phyloP scores from a whole-genome alignment of 2,113 vertebrate genomes.

The Xyliphius kryptos region DNA sequence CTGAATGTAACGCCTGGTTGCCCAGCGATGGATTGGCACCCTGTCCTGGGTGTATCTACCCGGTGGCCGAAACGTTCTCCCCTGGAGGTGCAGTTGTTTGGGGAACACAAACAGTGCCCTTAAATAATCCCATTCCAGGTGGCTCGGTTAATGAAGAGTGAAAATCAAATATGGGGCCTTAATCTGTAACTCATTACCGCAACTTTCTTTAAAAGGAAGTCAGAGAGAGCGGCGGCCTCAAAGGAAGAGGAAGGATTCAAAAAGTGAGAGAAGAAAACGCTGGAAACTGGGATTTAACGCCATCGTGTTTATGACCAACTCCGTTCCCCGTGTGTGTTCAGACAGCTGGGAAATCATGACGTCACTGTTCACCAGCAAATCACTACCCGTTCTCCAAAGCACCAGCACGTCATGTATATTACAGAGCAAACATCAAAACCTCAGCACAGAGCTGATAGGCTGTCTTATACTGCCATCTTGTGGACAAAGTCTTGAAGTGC shows the following conservation, averaged over 20 bases:
- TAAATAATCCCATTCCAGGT: conserved; percentile 78
- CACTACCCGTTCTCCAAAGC: conserved; percentile 20
- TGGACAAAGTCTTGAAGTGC: conserved; percentile 35
- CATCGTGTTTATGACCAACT: conserved; percentile 38
- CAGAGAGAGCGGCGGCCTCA: conserved; percentile 57
- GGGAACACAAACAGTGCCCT: conserved; percentile 65
- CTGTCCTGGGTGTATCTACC: too few species aligned
- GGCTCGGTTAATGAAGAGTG: conserved; percentile 78
- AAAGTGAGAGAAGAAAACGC: background rate
- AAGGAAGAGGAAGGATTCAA: conserved; percentile 46
- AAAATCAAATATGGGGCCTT: conserved; percentile 73
- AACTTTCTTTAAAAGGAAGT: conserved; percentile 69
- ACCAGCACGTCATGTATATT: conserved; percentile 23
- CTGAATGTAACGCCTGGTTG: too few species aligned
- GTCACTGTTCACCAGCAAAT: conserved; percentile 17
- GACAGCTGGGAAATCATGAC: conserved; percentile 32
- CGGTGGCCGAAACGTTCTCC: too few species aligned
- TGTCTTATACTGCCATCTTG: conserved; percentile 55
- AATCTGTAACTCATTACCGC: conserved; percentile 71
- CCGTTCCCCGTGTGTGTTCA: conserved; percentile 34
- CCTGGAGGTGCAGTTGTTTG: conserved; percentile 70
- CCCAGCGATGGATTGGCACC: too few species aligned
- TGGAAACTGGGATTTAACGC: conserved; percentile 39
- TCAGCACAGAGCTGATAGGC: background rate
- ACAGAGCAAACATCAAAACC: background rate